Evolutionary conservation across 2,888 invertebrate species (phyloP), one percentile per base, ranked within the genome.

Genomic region (Labia minor): DNA sequence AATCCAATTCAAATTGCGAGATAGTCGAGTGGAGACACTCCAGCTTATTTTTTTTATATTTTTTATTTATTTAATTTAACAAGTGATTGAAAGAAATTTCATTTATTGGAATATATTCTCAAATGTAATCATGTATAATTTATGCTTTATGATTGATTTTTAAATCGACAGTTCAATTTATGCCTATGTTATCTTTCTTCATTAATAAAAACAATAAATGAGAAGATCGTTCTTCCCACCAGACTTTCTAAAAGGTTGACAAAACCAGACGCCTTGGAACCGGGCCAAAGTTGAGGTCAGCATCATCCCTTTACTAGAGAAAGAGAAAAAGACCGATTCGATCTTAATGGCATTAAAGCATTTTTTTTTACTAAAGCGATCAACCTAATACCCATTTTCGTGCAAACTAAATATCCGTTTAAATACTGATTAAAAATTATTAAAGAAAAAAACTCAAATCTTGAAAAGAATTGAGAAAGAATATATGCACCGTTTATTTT

Each of bases 231-330:
- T 33, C 49, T 16, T 49, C 49, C 49, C n/a, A 3, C 49, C 14
- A 14, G 49, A n/a, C 49, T 49, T 49, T 49, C 14, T 8, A 49
- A 49, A 49, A 49, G 49, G 49, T 49, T 49, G 49, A 49, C 49
- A 49, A 49, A 49, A 49, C 49, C 49, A 49, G 49, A 16, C 49
- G n/a, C 49, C 49, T 49, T 49, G 49, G 49, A 49, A 49, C 49
- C 3, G 4, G 49, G 49, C 49, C 49, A 49, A 16, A 49, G 49
- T 49, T 49, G 49, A 49, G 49, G 49, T 49, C 49, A 49, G 49
- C 49, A 49, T 16, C 49, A 49, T 49, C 49, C 16, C 49, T 49
- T 49, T 49, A 14, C 49, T 6, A 26, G 26, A 3, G 8, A 26
- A 26, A 26, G 26, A 26, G 26, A 26, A 8, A 26, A 26, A 26